Conservation (phyloP, 2,113 vertebrate genomes). For the Thomomys bottae region DNA sequence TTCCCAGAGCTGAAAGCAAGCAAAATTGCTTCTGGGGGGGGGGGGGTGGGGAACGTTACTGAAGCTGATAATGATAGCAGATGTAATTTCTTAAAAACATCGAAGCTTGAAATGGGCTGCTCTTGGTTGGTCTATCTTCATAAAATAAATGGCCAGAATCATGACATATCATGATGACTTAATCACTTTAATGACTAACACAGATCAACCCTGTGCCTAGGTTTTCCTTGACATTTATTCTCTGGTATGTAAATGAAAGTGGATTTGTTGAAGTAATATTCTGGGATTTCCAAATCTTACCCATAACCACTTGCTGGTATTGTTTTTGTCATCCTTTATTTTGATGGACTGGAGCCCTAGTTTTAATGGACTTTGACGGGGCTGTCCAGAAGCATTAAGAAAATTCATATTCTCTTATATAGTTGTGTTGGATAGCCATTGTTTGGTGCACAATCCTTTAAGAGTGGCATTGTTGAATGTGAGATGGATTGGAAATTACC, state of each 20-base stretch:
- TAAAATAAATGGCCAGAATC: background rate
- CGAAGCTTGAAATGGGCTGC: background rate
- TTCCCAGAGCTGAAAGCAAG: too few species aligned
- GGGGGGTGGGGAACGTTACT: background rate
- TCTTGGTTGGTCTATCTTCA: background rate
- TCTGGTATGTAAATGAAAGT: background rate
- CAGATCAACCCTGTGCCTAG: background rate
- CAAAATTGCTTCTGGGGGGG: too few species aligned
- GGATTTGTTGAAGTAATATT: background rate
- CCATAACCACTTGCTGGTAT: background rate
- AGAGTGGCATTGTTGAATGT: background rate
- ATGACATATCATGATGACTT: background rate
- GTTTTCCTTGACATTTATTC: slow-evolving; percentile 12
- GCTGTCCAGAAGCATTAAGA: background rate
- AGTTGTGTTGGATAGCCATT: background rate
- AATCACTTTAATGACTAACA: background rate
- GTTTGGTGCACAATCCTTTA: background rate
- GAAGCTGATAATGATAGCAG: background rate
- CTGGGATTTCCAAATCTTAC: background rate
- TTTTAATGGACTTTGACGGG: slow-evolving; percentile 1
- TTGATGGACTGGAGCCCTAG: background rate
- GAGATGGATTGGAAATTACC: slow-evolving; percentile 21
- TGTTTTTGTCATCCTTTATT: background rate
- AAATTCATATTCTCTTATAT: background rate
- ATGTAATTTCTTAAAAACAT: slow-evolving; percentile 42